phyloP scores from a whole-genome alignment of 2,113 vertebrate species.

The Himantopus leucocephalus region DNA sequence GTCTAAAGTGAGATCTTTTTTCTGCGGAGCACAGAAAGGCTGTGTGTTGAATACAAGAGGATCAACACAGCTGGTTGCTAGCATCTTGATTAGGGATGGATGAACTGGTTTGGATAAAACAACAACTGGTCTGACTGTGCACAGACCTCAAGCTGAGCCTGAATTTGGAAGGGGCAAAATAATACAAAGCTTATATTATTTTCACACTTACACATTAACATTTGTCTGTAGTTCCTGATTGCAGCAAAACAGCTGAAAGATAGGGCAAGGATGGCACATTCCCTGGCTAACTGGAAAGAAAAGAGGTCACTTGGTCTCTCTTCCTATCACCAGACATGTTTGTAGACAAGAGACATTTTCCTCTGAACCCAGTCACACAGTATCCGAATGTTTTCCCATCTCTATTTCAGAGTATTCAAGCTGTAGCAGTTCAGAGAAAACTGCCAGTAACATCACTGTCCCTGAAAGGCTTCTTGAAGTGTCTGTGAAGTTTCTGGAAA shows the following conservation, averaged over 20 bases:
- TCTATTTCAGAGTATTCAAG: not conserved
- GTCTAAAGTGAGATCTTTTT: conserved; percentile 32
- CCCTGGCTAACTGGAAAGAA: not conserved
- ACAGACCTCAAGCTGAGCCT: conserved; percentile 34
- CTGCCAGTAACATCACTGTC: not conserved
- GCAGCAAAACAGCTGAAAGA: not conserved
- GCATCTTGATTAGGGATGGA: conserved; percentile 30
- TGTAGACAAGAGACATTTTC: not conserved
- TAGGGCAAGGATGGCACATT: not conserved
- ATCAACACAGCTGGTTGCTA: conserved; percentile 49
- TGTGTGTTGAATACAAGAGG: not conserved
- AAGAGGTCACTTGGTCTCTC: not conserved
- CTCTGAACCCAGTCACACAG: not conserved
- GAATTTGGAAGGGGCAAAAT: conserved; percentile 23
- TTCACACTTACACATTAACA: not conserved
- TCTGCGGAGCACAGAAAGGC: not conserved
- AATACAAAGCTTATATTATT: not conserved
- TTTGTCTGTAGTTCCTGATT: not conserved
- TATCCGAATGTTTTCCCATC: not conserved
- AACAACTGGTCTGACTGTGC: conserved; percentile 25
- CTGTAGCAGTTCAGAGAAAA: not conserved
- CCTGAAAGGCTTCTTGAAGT: not conserved
- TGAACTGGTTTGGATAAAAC: conserved; percentile 48
- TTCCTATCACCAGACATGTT: not conserved
- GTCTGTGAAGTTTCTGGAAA: not conserved